Base-by-base conservation (phyloP, 2,888 invertebrate genomes). In the Lymantria monacha region DNA sequence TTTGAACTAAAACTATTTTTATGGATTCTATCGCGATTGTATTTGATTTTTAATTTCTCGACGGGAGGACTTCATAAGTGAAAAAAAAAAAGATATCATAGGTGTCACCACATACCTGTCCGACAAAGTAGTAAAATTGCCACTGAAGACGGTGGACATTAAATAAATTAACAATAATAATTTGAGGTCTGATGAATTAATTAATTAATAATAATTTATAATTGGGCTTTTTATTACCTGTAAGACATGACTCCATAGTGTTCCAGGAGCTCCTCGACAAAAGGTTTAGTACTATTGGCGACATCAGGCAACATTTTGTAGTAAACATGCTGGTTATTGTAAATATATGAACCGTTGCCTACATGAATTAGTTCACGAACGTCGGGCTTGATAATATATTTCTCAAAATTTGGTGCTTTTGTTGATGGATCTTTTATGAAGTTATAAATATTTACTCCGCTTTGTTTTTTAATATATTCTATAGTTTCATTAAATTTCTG, bases 191-290 rank as follows among this genome's bases (percentile, higher is more conserved):
- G n/a, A n/a, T n/a, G n/a, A n/a, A n/a, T n/a, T n/a, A n/a, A n/a
- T n/a, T n/a, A n/a, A 22, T 22, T 22, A 22, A 22, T 2, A 22
- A 22, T 22, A 33, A 33, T 33, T 33, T 33, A 10, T 33, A 5
- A 5, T 10, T 33, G 5, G 7, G 9, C 41, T 41, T 3, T 41
- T 0, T 42, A 38, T 49, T 54, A 83, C 85, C 76, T 81, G 46
- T 96, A 96, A 56, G 95, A 87, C 63, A 96, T 76, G 13, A 96
- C 94, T 67, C 89, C 87, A 66, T 94, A 95, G 69, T 93, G 79
- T 38, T 92, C 89, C 10, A 94, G 69, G 11, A 95, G 73, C 62
- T 92, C 92, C 30, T 92, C 89, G 15, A 95, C 73, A 80, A 93
- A 92, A 0, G 92, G 87, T 51, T 94, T 93, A 1, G 94, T 92